phyloP scores from a whole-genome alignment of 2,888 invertebrate species.

The Deilephila porcellus region DNA sequence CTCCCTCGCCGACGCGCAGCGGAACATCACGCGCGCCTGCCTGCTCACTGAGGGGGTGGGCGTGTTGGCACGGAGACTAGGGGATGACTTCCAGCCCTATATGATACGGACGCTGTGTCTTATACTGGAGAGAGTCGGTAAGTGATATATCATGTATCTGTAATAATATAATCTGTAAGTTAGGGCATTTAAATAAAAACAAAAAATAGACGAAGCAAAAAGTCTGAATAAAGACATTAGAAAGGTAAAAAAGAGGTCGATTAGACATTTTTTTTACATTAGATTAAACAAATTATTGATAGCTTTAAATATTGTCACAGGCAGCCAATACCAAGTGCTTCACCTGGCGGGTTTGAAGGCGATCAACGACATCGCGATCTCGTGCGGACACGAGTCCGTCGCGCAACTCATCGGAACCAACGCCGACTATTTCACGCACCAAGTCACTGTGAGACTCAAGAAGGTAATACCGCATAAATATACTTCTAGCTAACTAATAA shows the following conservation, averaged over 20 bases:
- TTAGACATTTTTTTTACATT: no score
- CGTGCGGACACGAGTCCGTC: slow-evolving; percentile 82
- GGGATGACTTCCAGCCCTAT: slow-evolving; percentile 83
- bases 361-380: slow-evolving; percentile 83
- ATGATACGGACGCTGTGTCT: slow-evolving; percentile 88
- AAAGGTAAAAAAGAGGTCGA: no score
- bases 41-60: slow-evolving; percentile 89
- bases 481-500: not conserved
- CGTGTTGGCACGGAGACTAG: slow-evolving; percentile 83
- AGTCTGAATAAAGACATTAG: no score
- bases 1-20: slow-evolving; percentile 78
- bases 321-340: slow-evolving; percentile 86
- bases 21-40: slow-evolving; percentile 88
- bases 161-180: no score
- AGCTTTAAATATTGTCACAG: slow-evolving; percentile 61
- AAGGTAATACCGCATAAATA: slow-evolving; percentile 60
- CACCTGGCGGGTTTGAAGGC: slow-evolving; percentile 86
- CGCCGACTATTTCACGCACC: slow-evolving; percentile 90
- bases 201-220: no score
- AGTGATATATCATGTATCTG: slow-evolving; percentile 37
- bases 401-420: slow-evolving; percentile 87
- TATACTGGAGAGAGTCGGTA: slow-evolving; percentile 89
- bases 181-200: no score
- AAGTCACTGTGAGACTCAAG: slow-evolving; percentile 87
- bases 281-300: no score